A percentile compares a stretch with the other conserved stretches of the same genome.
phyloP scores from a whole-genome alignment of 2,113 vertebrate species.

The Ceyx cyanopectus region DNA sequence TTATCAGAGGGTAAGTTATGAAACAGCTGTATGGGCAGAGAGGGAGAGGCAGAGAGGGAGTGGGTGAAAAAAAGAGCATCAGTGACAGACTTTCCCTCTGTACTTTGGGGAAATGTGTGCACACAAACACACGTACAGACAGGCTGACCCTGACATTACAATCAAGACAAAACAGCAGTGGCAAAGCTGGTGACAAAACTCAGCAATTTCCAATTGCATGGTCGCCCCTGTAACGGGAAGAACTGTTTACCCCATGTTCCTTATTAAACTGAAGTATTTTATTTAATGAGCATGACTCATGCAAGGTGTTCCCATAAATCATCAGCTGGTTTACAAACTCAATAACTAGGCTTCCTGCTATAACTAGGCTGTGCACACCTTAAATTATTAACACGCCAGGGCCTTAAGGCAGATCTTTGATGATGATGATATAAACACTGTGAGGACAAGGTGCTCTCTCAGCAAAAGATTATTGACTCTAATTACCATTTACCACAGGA shows the following conservation, averaged over 20 bases:
- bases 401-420: constrained; percentile 98
- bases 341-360: constrained; percentile 96
- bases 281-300: constrained; percentile 95
- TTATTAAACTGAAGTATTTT: constrained; percentile 89
- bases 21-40: constrained; percentile 33
- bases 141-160: constrained; percentile 17
- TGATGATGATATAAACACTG: constrained; percentile 93
- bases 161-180: constrained; percentile 67
- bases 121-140: not conserved
- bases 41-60: not conserved
- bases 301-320: constrained; percentile 97
- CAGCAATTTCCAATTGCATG: constrained; percentile 76
- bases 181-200: constrained; percentile 75
- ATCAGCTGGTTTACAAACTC: constrained; percentile 98
- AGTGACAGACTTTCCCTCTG: constrained; percentile 3
- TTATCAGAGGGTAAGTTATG: constrained; percentile 65
- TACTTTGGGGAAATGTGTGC: not conserved
- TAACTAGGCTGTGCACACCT: constrained; percentile 91
- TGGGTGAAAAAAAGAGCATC: not conserved
- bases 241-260: constrained; percentile 83
- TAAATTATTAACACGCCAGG: constrained; percentile 98
- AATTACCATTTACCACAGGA: constrained; percentile 94
- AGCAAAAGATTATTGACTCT: constrained; percentile 98
- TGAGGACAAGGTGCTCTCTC: constrained; percentile 97
- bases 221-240: constrained; percentile 81